These are phyloP conservation scores for Pangasius djambal DNA, from an alignment of 2,797 vertebrate genomes.

Conservation along the genomic window DNA sequence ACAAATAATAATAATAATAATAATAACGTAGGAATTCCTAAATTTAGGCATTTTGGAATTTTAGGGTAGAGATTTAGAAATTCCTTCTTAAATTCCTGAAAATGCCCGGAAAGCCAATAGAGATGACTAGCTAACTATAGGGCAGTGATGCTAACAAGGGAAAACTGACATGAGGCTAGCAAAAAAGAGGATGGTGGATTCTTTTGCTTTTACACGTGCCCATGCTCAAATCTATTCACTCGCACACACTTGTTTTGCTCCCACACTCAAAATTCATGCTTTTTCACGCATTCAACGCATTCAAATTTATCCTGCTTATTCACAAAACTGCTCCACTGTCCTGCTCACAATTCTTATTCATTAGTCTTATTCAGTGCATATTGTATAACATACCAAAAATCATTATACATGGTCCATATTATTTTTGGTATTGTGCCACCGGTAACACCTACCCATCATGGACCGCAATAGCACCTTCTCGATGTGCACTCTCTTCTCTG, in stretches of 20 bases:
- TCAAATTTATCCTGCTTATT: background rate
- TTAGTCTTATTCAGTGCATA: background rate
- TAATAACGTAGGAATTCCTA: background rate
- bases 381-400: background rate
- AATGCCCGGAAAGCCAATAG: background rate
- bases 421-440: background rate
- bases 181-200: background rate
- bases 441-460: slow-evolving; percentile 86
- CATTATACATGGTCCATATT: background rate
- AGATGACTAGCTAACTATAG: background rate
- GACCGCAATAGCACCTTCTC: slow-evolving; percentile 87
- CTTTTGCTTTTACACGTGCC: background rate
- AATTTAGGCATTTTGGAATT: background rate
- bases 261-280: background rate
- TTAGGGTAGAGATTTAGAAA: background rate
- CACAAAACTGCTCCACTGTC: background rate
- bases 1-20: background rate
- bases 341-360: background rate
- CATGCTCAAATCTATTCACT: no score
- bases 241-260: background rate
- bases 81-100: background rate
- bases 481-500: slow-evolving; percentile 77
- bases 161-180: background rate
- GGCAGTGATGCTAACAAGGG: background rate
- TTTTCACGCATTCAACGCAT: background rate